A percentile compares a stretch with the other conserved stretches of the same genome.
These are phyloP conservation scores for Schizopygopsis malacanthus DNA, from an alignment of 2,797 vertebrate species.

Conservation along the genomic window DNA sequence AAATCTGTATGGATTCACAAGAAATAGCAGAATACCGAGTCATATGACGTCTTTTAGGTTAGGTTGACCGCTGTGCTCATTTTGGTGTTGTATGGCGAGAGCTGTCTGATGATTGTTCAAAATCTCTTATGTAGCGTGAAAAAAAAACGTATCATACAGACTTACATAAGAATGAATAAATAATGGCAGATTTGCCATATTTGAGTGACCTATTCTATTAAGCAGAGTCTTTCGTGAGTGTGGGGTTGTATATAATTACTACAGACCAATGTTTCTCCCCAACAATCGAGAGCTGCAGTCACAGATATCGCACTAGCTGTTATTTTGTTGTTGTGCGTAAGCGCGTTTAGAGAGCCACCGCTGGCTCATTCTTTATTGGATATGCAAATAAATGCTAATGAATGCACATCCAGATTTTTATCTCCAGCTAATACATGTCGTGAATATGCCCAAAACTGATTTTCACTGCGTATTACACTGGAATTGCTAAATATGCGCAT, in stretches of 20 bases:
- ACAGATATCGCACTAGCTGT: not conserved
- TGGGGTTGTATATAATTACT: not conserved
- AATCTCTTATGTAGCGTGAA: not conserved
- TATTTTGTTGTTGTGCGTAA: not conserved
- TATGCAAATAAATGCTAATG: conserved; percentile 60
- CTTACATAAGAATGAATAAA: not conserved
- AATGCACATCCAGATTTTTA: conserved; percentile 57
- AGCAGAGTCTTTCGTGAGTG: not conserved
- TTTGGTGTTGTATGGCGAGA: not conserved
- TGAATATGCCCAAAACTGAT: conserved; percentile 54
- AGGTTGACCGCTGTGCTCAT: not conserved
- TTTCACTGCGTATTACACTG: conserved; percentile 42
- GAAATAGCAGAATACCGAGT: not conserved
- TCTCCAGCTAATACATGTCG: conserved; percentile 53
- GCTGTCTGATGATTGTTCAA: not conserved
- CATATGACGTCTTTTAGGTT: not conserved
- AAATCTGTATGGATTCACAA: not conserved
- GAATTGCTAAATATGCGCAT: conserved; percentile 32
- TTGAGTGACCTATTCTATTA: not conserved
- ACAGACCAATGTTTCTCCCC: not conserved
- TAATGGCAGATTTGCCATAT: not conserved
- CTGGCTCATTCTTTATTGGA: conserved; percentile 37
- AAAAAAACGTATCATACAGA: not conserved
- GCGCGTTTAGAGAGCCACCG: not conserved
- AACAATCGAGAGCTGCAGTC: not conserved